Conservation (phyloP, 2,797 vertebrate genomes). For the Mareca strepera region DNA sequence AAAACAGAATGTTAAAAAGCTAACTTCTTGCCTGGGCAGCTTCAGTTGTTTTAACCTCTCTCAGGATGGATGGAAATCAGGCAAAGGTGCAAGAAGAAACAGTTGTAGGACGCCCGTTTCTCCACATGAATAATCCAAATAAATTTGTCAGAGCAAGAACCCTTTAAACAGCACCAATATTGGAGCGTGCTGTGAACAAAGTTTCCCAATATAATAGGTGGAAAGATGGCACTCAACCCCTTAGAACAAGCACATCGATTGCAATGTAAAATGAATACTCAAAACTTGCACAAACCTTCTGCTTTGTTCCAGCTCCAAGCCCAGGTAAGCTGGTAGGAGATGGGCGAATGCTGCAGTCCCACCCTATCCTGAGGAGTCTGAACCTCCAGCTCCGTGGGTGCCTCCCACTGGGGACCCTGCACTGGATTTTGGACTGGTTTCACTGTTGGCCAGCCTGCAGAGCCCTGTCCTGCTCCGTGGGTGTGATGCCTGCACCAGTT, state of each 20-base stretch:
- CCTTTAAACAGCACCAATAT: conserved; percentile 6
- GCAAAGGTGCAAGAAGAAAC: conserved; percentile 1
- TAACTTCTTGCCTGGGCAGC: background rate
- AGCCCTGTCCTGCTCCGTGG: background rate
- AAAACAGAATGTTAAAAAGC: conserved; percentile 4
- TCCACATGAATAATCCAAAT: background rate
- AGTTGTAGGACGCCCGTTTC: background rate
- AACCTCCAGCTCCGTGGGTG: background rate
- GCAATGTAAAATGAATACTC: background rate
- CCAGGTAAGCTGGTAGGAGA: fast-evolving
- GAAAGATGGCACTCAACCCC: background rate
- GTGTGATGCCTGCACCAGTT: no score
- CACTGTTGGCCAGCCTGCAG: background rate
- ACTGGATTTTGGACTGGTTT: background rate
- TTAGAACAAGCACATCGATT: background rate
- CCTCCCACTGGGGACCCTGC: background rate
- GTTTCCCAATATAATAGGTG: background rate
- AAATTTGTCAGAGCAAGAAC: background rate
- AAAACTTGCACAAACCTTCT: background rate
- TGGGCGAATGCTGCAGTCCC: background rate
- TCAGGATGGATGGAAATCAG: background rate
- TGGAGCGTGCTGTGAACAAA: conserved; percentile 15
- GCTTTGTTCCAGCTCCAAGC: fast-evolving
- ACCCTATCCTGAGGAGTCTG: fast-evolving
- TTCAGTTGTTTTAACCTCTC: background rate